phyloP scores from a whole-genome alignment of 2,888 invertebrate genomes.

The Mellilla xanthometata region DNA sequence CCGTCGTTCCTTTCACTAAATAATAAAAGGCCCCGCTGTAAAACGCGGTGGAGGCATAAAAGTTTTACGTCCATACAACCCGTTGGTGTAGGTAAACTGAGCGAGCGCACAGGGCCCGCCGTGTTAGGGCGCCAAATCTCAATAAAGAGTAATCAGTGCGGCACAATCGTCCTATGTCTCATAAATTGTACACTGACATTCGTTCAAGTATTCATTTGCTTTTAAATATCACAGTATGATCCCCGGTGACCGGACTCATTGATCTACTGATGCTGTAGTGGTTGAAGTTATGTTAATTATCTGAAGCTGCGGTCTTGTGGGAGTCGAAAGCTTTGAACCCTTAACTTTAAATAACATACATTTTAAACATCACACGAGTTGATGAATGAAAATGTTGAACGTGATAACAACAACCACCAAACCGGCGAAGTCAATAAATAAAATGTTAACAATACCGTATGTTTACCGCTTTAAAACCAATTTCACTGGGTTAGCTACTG shows the following conservation, averaged over 20 bases:
- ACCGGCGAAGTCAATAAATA: background rate
- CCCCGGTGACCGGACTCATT: constrained; percentile 11
- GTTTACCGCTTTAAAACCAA: background rate
- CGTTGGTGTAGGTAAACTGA: constrained; percentile 69
- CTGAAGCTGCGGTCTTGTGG: constrained; percentile 16
- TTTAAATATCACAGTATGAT: constrained; percentile 9
- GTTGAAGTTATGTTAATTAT: constrained; percentile 25
- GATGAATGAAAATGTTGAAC: no score
- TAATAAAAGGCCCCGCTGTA: constrained; percentile 81
- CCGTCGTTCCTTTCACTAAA: constrained; percentile 82
- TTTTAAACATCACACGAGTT: background rate
- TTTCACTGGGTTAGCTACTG: background rate
- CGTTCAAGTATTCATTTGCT: constrained; percentile 49
- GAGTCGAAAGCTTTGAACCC: constrained; percentile 6
- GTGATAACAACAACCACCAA: no score
- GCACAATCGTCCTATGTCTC: constrained; percentile 62
- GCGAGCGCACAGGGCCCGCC: constrained; percentile 54
- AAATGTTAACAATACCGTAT: background rate
- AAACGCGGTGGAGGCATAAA: constrained; percentile 78
- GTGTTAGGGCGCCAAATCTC: constrained; percentile 69
- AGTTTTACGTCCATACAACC: constrained; percentile 80
- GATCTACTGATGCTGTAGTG: constrained; percentile 19
- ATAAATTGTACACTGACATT: constrained; percentile 66
- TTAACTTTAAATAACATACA: background rate
- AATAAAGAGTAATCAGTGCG: constrained; percentile 78